Evolutionary conservation across 2,797 vertebrate genomes (phyloP), one percentile per base, ranked within the genome.

Genomic region (Vultur gryphus): DNA sequence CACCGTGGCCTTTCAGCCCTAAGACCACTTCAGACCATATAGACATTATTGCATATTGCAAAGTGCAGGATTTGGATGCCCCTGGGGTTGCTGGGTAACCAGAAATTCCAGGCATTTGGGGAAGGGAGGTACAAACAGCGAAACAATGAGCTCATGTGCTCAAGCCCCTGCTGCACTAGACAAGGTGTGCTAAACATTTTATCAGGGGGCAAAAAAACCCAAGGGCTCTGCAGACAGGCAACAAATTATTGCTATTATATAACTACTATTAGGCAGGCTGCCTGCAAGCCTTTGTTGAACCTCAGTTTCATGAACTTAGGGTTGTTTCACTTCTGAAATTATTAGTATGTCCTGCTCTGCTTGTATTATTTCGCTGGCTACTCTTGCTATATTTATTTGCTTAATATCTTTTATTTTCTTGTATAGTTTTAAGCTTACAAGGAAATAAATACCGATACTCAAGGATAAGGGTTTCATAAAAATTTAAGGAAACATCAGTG

Each of bases 101-200:
- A 94, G 72, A 95, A 96, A 93, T 93, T 86, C 72, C 85, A 90
- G 41, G 84, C 52, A 92, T 95, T 90, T 90, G n/a, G 31, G 31
- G 49, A 89, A 67, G 65, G 35, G 59, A 95, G 43, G 12, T 88
- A 71, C 46, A 62, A 92, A 69, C 20, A 62, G 11, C 0, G 1
- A 84, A 90, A 93, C 86, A 89, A 90, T 69, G 48, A 82, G 31
- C 54, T 90, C 49, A 18, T 16, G 16, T 61, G 44, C 67, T 89
- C 57, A 44, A 80, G 83, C 44, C 37, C 67, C 72, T 70, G 55
- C 51, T 64, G 87, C 1, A 13, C 2, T 20, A 65, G 52, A 72
- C 84, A 73, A 94, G 89, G 92, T 92, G 71, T 92, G 75, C 43
- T 84, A 72, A 89, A 81, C 28, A 37, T 65, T 87, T 92, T 59